Base-by-base conservation (phyloP, 64 coral and sea anemone species). In the Actinia equina region DNA sequence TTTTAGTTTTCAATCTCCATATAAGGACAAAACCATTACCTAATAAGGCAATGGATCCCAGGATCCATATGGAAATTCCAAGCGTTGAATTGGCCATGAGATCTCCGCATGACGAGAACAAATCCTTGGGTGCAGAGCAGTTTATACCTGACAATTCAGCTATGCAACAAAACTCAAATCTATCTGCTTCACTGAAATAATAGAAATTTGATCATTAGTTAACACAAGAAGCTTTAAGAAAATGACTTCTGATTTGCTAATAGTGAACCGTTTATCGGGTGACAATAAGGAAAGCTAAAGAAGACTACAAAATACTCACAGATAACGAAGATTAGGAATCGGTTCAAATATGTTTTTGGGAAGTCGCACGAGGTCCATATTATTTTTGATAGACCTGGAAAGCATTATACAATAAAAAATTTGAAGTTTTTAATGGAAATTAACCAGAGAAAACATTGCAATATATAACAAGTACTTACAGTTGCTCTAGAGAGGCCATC, bases 81-180 rank as follows among this genome's bases (percentile, higher is more conserved):
- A 97, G 67, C 9, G 94, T 97, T 44, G 76, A 60, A 85, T 97
- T 97, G 0, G 91, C 94, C 94, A 97, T 97, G 0, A 97, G 82
- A 49, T 97, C 91, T 23, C 87, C 51, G 53, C 94, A 97, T 25
- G 88, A 89, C 12, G 94, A 97, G 64, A 97, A 97, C 42, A 97
- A 30, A 51, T 97, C 94, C 59, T 91, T 97, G 7, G 94, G 94
- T 71, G 94, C 94, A 1, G 94, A 93, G 59, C 94, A 97, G 70
- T 97, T 90, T 25, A 86, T 53, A 3, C 74, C 91, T 17, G 88
- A 90, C 9, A 97, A 57, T 46, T 88, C 93, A 9, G 94, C 91
- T 70, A 97, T 97, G 81, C 91, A 97, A 84, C 94, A 97, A 19
- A 97, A 97, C 65, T 97, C 94, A 22, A 97, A 97, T 67, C 92